Conservation (phyloP, 2,888 invertebrate species). For the Lasioglossum zephyrum region DNA sequence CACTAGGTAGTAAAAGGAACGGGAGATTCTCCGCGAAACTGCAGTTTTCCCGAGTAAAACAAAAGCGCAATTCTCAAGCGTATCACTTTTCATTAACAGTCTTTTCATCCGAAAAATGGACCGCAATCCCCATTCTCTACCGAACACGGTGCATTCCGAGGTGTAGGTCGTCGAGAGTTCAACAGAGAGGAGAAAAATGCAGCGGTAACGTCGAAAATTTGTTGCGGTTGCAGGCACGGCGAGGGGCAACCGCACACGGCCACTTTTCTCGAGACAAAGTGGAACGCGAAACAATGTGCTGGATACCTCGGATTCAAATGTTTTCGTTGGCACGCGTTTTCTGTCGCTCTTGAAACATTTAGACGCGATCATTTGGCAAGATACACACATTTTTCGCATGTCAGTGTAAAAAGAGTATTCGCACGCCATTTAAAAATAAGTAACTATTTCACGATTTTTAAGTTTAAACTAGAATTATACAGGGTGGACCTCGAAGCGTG, state of each 20-base stretch:
- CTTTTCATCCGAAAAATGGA: constrained; percentile 3
- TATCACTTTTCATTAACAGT: background rate
- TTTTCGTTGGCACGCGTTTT: background rate
- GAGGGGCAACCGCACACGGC: background rate
- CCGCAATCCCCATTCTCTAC: background rate
- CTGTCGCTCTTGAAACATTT: background rate
- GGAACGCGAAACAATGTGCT: background rate
- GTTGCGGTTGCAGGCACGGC: background rate
- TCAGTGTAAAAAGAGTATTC: no score
- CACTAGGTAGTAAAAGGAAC: background rate
- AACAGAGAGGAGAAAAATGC: background rate
- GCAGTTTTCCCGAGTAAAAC: background rate
- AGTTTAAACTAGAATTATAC: no score
- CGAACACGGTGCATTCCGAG: background rate
- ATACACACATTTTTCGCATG: background rate
- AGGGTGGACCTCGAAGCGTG: no score
- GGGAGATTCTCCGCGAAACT: background rate
- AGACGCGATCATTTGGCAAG: background rate
- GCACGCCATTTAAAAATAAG: no score
- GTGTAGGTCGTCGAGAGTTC: background rate
- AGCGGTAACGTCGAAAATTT: background rate
- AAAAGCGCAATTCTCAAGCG: background rate
- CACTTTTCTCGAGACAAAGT: constrained; percentile 10
- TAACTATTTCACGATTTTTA: no score
- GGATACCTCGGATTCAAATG: constrained; percentile 18